Percentiles rank a stretch among this genome's conserved stretches.
Conservation (phyloP, 2,113 vertebrate genomes). For the Ranitomeya variabilis region DNA sequence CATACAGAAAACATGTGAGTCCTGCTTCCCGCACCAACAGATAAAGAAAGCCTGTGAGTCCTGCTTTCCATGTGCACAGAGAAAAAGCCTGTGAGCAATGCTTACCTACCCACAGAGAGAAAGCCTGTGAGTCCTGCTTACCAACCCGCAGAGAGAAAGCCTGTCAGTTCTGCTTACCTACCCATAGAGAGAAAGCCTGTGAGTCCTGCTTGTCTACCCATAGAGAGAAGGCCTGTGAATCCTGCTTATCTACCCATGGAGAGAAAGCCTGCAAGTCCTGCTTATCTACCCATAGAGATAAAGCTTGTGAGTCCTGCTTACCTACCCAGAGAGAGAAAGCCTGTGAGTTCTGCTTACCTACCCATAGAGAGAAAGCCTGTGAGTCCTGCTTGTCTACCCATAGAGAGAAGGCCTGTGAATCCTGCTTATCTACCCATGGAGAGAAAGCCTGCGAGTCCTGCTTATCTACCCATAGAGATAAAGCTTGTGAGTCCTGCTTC, state of each 20-base stretch:
- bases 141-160: neutral
- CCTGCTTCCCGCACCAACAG: neutral
- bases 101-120: neutral
- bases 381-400: neutral
- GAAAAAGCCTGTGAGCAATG: neutral
- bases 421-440: neutral
- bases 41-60: neutral
- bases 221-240: neutral
- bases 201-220: neutral
- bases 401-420: neutral
- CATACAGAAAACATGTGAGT: neutral
- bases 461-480: neutral
- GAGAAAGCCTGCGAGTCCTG: neutral
- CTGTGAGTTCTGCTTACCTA: neutral
- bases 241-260: neutral
- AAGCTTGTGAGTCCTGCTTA: neutral
- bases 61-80: neutral
- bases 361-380: neutral
- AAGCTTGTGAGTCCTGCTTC: neutral
- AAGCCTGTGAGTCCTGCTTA: neutral
- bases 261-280: neutral
- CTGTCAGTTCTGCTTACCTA: neutral
- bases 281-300: neutral
- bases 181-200: neutral
- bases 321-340: neutral